Conservation (phyloP, 2,113 vertebrate species). For the Thamnophis sirtalis region DNA sequence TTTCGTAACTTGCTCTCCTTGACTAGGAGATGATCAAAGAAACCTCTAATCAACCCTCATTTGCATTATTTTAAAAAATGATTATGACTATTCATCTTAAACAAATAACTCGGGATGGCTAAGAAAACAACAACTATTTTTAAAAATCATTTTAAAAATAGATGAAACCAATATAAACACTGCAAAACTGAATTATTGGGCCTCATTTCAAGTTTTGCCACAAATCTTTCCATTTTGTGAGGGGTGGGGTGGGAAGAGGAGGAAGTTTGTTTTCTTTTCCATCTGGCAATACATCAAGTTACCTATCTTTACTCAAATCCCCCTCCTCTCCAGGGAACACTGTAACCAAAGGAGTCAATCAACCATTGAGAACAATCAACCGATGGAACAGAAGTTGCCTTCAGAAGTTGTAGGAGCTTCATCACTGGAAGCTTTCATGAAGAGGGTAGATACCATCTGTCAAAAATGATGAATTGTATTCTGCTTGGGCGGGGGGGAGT, state of each 20-base stretch:
- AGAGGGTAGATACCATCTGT: too few relatives aligned
- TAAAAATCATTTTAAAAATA: not conserved
- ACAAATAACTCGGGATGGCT: not conserved
- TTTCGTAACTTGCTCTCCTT: not conserved
- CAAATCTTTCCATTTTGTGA: not conserved
- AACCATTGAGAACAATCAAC: too few relatives aligned
- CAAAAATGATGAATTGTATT: too few relatives aligned
- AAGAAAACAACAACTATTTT: not conserved
- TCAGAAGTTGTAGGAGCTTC: too few relatives aligned
- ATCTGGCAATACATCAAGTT: not conserved
- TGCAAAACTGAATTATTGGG: not conserved
- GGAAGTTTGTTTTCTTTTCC: not conserved
- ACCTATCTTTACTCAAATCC: not conserved
- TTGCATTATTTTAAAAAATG: too few relatives aligned
- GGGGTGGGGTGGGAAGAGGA: accelerated
- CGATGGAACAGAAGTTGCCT: too few relatives aligned
- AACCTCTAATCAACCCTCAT: not conserved
- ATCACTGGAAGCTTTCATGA: too few relatives aligned
- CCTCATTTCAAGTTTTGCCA: not conserved
- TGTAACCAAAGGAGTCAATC: not conserved
- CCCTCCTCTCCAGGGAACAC: not conserved
- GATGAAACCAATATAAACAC: not conserved
- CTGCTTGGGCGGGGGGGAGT: too few relatives aligned
- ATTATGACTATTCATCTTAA: not conserved
- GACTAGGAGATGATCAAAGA: not conserved